These are phyloP conservation scores for Cancer borealis DNA, from an alignment of 2,888 invertebrate genomes.

Conservation along the genomic window DNA sequence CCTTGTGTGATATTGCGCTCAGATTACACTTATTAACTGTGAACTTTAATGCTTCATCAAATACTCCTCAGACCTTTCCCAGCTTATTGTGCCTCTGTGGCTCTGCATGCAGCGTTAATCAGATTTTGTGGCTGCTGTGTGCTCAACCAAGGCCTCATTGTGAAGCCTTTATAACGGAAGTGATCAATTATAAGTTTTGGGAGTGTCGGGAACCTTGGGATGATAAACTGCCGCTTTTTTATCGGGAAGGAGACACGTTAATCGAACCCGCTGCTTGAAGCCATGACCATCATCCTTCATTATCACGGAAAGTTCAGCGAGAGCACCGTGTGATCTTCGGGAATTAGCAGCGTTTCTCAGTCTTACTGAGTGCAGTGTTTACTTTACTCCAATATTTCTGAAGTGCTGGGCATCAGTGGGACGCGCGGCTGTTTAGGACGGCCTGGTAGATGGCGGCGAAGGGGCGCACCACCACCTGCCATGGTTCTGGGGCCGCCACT, in stretches of 20 bases:
- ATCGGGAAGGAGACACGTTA: not conserved
- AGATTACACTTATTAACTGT: not conserved
- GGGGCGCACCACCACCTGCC: constrained; percentile 69
- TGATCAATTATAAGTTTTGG: constrained; percentile 16
- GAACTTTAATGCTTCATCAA: not conserved
- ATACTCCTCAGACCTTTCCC: not conserved
- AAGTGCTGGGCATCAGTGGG: not conserved
- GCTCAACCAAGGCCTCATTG: not conserved
- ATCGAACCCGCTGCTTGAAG: not conserved
- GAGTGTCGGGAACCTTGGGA: not conserved
- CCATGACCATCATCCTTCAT: not conserved
- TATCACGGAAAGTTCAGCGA: not conserved
- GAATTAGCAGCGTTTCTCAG: not conserved
- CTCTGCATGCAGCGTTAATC: not conserved
- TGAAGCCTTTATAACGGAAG: not conserved
- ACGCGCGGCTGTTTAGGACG: constrained; percentile 50
- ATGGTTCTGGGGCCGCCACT: constrained; percentile 69
- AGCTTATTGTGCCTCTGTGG: not conserved
- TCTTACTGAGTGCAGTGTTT: not conserved
- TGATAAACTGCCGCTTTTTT: not conserved
- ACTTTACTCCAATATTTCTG: not conserved
- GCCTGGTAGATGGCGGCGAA: constrained; percentile 67
- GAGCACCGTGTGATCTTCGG: not conserved
- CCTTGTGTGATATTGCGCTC: not conserved
- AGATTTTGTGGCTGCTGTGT: not conserved